Percentiles rank a stretch among this genome's conserved stretches.
Evolutionary conservation across 2,113 vertebrate species (phyloP).

Genomic region (Hippocampus barbouri): DNA sequence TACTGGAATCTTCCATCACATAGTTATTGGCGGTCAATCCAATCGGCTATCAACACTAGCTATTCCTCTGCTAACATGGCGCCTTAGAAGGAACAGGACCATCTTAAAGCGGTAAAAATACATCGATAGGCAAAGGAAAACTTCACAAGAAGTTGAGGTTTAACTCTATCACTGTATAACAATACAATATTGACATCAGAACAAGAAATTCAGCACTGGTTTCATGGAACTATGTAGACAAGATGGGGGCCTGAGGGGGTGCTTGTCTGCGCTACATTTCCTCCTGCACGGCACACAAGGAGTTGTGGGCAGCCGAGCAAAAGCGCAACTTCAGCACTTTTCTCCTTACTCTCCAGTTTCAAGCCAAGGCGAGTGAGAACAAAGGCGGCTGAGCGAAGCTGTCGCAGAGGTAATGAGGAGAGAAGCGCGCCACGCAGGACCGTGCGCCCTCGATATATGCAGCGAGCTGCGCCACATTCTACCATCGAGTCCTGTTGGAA

Average conservation of each 20-base stretch:
- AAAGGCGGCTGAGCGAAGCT: conserved; percentile 66
- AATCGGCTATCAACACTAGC: no score
- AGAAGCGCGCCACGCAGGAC: conserved; percentile 58
- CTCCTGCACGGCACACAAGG: conserved; percentile 58
- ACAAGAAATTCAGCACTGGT: conserved; percentile 39
- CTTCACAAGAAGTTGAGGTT: background rate
- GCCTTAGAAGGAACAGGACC: no score
- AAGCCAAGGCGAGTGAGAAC: conserved; percentile 58
- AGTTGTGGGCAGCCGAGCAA: conserved; percentile 69
- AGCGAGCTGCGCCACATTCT: conserved; percentile 50
- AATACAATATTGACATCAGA: conserved; percentile 4
- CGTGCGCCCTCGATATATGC: conserved; percentile 65
- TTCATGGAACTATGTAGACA: conserved; percentile 59
- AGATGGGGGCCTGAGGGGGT: conserved; percentile 42
- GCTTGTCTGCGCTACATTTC: conserved; percentile 63
- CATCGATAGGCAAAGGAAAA: no score
- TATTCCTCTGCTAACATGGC: no score
- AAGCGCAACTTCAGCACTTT: conserved; percentile 74
- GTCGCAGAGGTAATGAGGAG: conserved; percentile 72
- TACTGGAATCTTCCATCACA: no score
- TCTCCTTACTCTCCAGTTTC: conserved; percentile 68
- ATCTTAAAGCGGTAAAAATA: no score
- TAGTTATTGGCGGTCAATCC: no score
- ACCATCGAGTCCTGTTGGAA: conserved; percentile 61
- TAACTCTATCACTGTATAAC: background rate